A percentile compares a stretch with the other conserved stretches of the same genome.
Conservation (phyloP, 1,140 invertebrate species). For the Brachionus plicatilis region DNA sequence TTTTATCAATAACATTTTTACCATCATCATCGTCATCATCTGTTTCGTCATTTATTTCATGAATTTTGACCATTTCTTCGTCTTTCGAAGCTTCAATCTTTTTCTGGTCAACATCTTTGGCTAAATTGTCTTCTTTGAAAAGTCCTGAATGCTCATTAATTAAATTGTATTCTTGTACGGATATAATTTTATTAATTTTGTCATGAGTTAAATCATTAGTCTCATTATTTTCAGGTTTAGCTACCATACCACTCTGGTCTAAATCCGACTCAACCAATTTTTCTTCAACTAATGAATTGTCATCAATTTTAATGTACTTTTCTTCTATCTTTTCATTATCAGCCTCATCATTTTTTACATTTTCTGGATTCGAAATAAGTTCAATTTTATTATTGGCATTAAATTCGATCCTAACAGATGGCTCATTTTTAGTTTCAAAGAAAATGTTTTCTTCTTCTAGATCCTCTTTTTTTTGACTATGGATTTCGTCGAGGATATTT, state of each 20-base stretch:
- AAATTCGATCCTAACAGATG: not conserved
- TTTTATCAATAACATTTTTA: not conserved
- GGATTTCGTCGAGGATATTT: not conserved
- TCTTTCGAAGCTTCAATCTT: not conserved
- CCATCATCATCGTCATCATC: constrained; percentile 59
- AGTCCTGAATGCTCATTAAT: too few species aligned
- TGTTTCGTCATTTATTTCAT: constrained; percentile 26
- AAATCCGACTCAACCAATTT: not conserved
- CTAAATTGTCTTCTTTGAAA: not conserved
- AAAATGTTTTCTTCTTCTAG: not conserved
- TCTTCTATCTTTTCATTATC: not conserved
- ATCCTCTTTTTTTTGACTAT: not conserved
- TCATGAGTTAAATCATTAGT: constrained; percentile 45
- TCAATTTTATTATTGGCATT: constrained; percentile 16
- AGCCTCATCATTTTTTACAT: not conserved
- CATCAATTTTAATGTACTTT: not conserved
- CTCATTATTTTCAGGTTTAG: constrained; percentile 42
- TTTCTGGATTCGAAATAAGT: not conserved
- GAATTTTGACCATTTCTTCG: not conserved
- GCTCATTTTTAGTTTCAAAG: not conserved
- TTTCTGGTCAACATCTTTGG: not conserved
- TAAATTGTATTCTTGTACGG: too few species aligned
- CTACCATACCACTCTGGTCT: too few species aligned
- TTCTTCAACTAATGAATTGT: not conserved
- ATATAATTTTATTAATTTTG: not conserved